Evolutionary conservation across 2,113 vertebrate genomes (phyloP), one percentile per base, ranked within the genome.

Genomic region (Pseudopodoces humilis): DNA sequence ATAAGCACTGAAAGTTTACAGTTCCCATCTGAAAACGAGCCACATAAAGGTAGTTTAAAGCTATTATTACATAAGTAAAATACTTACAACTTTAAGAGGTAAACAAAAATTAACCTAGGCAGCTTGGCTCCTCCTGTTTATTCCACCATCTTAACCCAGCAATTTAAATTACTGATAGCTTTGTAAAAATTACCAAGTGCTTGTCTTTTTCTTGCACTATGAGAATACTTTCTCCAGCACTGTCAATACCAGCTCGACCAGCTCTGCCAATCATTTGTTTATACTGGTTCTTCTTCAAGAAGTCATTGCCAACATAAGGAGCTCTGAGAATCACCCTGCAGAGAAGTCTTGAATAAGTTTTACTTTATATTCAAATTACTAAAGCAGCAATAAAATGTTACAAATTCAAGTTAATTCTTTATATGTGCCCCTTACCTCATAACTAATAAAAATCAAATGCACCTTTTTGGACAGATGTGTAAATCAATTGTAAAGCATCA

Each of bases 201-300:
- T 97, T 98, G 95, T 99, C 99, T 94, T 98, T 99, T 53, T 99
- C 98, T 97, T 99, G 99, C 55, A 98, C 92, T 96, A 99, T 98
- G 39, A 99, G 98, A 95, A 99, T 98, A 82, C 99, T 99, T 97
- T 99, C 99, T 16, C 99, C 99, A 75, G 86, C 52, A 13, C 95
- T 94, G 93, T 99, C 99, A 82, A 99, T 98, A 11, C 99, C 99
- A 11, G 99, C 99, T 76, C 99, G 98, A 9, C 99, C 99, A 33
- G 99, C 99, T 94, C 99, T 98, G 23, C 99, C 99, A 78, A 99
- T 97, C 99, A 99, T 99, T 96, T 99, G 99, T 69, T 99, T 99
- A 95, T 99, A 99, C 72, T 99, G 99, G 93, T 92, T 99, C 94
- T 98, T 99, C 98, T 98, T 99, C 92, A 99, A 97, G 97, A 99